Base-by-base conservation (phyloP, 2,113 vertebrate genomes). In the Archocentrus centrarchus region DNA sequence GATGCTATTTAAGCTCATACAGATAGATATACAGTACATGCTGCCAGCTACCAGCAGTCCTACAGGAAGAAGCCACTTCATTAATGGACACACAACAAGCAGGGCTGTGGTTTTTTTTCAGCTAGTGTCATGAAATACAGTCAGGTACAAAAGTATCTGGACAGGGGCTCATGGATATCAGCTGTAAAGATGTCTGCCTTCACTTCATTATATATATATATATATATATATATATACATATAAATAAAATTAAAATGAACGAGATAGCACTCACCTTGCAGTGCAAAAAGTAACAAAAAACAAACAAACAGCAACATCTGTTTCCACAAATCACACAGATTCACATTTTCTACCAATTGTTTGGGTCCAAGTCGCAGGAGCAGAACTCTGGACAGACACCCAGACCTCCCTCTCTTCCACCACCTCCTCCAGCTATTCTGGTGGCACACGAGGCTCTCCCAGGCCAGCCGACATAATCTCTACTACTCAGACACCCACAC, bases 21-120 rank as follows among this genome's bases (percentile, higher is more conserved):
- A 50, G 27, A 30, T 68, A 2, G 17, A 75, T 22, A 47, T 30
- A 77, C 68, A 80, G 30, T 82, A 62, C 60, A 81, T 37, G 81
- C 79, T 59, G 50, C 62, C 37, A 83, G 15, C 66, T 73, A 20
- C 44, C 41, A 57, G 66, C 53, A 15, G 39, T 66, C 6, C 18
- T 10, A 55, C 11, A 30, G 47, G 30, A 70, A 73, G 39, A 66
- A 76, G 73, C 15, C 41, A 30, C 73, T 55, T 41, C 7, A 35
- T 60, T 77, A 60, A 39, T 17, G 11, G 20, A 75, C 17, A 58
- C 11, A 22, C 30, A 11, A 59, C 39, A 4, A 11, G 22, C 81
- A 41, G 0, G 35, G 14, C 30, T 13, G 50, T 30, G 37, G 27
- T 53, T 68, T n/a, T 76, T 44, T 44, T 47, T 39, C 6, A 35